phyloP scores from a whole-genome alignment of 1,140 invertebrate species.

The Meloidogyne chitwoodi region DNA sequence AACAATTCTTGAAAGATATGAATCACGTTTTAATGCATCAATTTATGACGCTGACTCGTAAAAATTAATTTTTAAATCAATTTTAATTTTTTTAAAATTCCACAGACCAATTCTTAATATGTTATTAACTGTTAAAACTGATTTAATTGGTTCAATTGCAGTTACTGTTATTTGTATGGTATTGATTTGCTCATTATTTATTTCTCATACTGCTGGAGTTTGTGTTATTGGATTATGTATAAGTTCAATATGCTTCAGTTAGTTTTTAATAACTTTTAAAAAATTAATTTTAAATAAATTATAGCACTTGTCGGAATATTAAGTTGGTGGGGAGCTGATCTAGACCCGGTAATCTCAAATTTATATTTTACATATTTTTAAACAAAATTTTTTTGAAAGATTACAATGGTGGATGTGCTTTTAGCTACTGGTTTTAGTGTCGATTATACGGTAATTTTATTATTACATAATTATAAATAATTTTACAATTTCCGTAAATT shows the following conservation, averaged over 20 bases:
- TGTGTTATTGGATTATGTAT: slow-evolving; percentile 50
- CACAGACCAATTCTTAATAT: slow-evolving; percentile 46
- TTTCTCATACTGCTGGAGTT: slow-evolving; percentile 47
- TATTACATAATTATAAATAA: no score
- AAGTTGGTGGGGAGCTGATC: slow-evolving; percentile 57
- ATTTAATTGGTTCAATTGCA: slow-evolving; percentile 57
- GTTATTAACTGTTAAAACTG: slow-evolving; percentile 54
- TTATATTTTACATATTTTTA: not conserved
- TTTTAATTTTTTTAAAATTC: not conserved
- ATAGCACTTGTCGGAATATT: slow-evolving; percentile 53
- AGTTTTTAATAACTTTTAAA: not conserved
- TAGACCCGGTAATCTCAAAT: slow-evolving; percentile 54
- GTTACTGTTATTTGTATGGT: slow-evolving; percentile 60
- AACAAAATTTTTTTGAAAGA: not conserved
- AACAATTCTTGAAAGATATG: slow-evolving; percentile 35
- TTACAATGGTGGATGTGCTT: slow-evolving; percentile 48
- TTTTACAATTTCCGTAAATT: no score
- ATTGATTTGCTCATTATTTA: slow-evolving; percentile 56
- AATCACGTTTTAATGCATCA: slow-evolving; percentile 23
- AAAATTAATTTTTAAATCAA: not conserved
- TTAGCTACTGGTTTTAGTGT: slow-evolving; percentile 56
- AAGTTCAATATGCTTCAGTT: slow-evolving; percentile 56
- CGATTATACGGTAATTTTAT: slow-evolving; percentile 43
- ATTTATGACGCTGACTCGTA: slow-evolving; percentile 30
- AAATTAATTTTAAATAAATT: slow-evolving; percentile 29